phyloP scores from a whole-genome alignment of 2,113 vertebrate genomes.

The Gambusia holbrooki region DNA sequence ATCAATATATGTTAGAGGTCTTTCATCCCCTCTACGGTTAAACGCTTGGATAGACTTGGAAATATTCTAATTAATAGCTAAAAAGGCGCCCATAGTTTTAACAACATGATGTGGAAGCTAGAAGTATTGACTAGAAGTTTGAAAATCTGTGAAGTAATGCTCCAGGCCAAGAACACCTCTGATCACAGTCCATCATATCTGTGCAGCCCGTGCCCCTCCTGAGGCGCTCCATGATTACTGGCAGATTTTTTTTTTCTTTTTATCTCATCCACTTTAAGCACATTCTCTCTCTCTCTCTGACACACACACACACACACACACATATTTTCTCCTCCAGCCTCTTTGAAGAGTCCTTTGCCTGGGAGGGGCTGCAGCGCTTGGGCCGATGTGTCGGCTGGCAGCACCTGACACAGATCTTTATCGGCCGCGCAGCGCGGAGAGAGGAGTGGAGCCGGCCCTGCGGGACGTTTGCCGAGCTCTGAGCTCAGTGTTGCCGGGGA shows the following conservation, averaged over 20 bases:
- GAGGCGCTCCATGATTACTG: slow-evolving; percentile 34
- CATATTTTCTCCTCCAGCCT: slow-evolving; percentile 4
- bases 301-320: slow-evolving; percentile 9
- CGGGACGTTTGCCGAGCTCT: slow-evolving; percentile 20
- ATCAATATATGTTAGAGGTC: neutral
- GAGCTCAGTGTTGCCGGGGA: slow-evolving; percentile 1
- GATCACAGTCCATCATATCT: slow-evolving; percentile 60
- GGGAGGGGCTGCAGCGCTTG: slow-evolving; percentile 22
- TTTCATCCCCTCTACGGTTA: neutral
- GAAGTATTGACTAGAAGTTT: slow-evolving; percentile 13
- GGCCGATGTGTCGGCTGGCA: slow-evolving; percentile 46
- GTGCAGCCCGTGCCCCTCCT: slow-evolving; percentile 43
- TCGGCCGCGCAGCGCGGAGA: slow-evolving; percentile 46
- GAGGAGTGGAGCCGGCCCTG: slow-evolving; percentile 42
- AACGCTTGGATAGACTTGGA: neutral
- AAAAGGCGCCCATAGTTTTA: neutral
- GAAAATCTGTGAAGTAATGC: slow-evolving; percentile 30
- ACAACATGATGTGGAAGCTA: slow-evolving; percentile 18
- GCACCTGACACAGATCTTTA: slow-evolving; percentile 65
- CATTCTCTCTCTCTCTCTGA: neutral
- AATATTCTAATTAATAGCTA: slow-evolving; percentile 1
- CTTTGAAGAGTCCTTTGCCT: slow-evolving; percentile 35
- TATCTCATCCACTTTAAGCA: slow-evolving; percentile 43
- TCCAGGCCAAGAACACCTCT: slow-evolving; percentile 33
- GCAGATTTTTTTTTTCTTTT: slow-evolving; percentile 13